Percentiles rank a stretch among this genome's conserved stretches.
Evolutionary conservation across 2,797 vertebrate genomes (phyloP).

Genomic region (Cygnus olor): DNA sequence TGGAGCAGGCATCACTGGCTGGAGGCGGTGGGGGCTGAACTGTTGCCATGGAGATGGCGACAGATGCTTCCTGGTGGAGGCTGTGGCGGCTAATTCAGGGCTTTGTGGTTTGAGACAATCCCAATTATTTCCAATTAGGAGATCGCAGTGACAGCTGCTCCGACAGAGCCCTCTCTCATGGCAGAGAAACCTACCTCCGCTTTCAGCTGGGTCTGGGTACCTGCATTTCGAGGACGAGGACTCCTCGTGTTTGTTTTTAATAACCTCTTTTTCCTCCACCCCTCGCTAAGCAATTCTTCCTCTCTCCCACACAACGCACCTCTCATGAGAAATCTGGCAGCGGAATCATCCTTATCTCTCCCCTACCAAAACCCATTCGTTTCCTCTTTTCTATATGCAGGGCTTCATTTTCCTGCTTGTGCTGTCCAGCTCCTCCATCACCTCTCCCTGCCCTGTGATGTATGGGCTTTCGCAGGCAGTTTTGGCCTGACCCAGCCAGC

Average conservation of each 20-base stretch:
- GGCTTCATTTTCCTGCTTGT: constrained; percentile 29
- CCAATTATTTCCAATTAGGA: constrained; percentile 77
- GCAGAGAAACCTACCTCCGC: not conserved
- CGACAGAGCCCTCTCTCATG: not conserved
- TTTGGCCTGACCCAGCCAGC: constrained; percentile 64
- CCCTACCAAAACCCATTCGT: not conserved
- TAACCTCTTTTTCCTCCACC: not conserved
- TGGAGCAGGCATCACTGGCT: not conserved
- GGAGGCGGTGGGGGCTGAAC: not conserved
- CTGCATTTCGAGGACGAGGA: not conserved
- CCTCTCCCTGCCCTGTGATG: constrained; percentile 51
- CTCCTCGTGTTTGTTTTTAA: not conserved
- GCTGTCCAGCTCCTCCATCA: constrained; percentile 4
- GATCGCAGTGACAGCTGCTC: constrained; percentile 64
- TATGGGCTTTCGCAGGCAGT: constrained; percentile 18
- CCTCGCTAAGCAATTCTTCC: not conserved
- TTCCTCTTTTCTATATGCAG: not conserved
- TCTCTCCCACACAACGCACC: not conserved
- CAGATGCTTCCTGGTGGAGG: constrained; percentile 69
- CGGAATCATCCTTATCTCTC: not conserved
- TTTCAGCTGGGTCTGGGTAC: not conserved
- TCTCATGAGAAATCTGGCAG: constrained; percentile 43
- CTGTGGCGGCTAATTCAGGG: constrained; percentile 61
- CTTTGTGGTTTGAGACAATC: constrained; percentile 75
- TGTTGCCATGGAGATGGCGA: constrained; percentile 66